Percentiles rank a stretch among this genome's conserved stretches.
phyloP scores from a whole-genome alignment of 2,888 invertebrate species.

The Luperina testacea region DNA sequence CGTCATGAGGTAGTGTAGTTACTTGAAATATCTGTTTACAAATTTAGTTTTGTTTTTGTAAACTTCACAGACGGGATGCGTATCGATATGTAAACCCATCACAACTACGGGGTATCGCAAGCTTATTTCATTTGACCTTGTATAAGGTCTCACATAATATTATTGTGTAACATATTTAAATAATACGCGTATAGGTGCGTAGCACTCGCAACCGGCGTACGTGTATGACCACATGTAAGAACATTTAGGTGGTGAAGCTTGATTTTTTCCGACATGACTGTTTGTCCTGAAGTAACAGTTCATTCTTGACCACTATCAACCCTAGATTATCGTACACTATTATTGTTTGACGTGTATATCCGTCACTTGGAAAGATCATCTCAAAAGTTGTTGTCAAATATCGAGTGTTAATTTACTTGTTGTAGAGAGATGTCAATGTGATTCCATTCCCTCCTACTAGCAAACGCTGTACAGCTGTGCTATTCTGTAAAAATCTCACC shows the following conservation, averaged over 20 bases:
- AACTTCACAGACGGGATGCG: background rate
- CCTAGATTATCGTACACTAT: too few species aligned
- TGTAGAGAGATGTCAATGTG: background rate
- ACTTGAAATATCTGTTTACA: background rate
- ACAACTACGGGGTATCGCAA: background rate
- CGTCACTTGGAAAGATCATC: background rate
- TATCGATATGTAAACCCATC: background rate
- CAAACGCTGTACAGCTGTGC: too few species aligned
- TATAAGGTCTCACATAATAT: background rate
- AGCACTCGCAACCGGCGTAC: too few species aligned
- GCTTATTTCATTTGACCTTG: background rate
- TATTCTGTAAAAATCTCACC: too few species aligned
- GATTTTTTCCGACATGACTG: background rate
- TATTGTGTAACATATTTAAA: background rate
- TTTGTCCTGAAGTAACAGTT: background rate
- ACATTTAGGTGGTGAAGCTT: background rate
- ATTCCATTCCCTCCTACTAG: background rate
- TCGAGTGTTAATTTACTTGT: background rate
- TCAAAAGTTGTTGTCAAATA: background rate
- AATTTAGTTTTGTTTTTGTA: background rate
- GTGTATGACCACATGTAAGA: too few species aligned
- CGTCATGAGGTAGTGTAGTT: background rate
- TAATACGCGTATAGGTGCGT: too few species aligned
- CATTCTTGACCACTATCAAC: background rate
- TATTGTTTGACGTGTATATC: too few species aligned